A percentile compares a stretch with the other conserved stretches of the same genome.
Conservation (phyloP, 2,797 vertebrate species). For the Trachops cirrhosus region DNA sequence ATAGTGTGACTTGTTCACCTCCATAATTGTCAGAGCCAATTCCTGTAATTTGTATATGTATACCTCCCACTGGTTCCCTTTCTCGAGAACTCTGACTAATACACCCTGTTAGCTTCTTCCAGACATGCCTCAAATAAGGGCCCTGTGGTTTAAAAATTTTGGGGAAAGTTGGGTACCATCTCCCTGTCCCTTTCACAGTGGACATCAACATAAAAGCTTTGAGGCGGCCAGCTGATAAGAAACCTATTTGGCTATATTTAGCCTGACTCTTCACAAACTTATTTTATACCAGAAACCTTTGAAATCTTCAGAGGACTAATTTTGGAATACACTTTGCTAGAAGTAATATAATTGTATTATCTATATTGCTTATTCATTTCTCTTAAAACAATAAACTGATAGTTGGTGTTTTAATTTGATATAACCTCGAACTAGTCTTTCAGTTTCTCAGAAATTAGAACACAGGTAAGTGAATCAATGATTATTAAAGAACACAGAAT, state of each 20-base stretch:
- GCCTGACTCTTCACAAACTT: background rate
- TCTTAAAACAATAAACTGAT: background rate
- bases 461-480: background rate
- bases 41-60: background rate
- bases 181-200: background rate
- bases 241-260: background rate
- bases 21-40: background rate
- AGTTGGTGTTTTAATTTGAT: background rate
- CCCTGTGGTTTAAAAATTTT: background rate
- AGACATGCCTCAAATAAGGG: background rate
- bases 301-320: background rate
- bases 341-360: background rate
- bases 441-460: background rate
- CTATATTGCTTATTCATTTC: background rate
- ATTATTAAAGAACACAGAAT: background rate
- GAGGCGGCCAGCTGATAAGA: background rate
- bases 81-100: background rate
- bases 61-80: background rate
- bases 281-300: background rate
- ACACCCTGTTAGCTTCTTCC: background rate
- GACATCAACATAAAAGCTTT: background rate
- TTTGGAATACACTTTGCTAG: background rate
- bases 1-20: background rate
- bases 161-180: background rate
- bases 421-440: background rate